phyloP scores from a whole-genome alignment of 2,797 vertebrate species.

The Rhincodon typus region DNA sequence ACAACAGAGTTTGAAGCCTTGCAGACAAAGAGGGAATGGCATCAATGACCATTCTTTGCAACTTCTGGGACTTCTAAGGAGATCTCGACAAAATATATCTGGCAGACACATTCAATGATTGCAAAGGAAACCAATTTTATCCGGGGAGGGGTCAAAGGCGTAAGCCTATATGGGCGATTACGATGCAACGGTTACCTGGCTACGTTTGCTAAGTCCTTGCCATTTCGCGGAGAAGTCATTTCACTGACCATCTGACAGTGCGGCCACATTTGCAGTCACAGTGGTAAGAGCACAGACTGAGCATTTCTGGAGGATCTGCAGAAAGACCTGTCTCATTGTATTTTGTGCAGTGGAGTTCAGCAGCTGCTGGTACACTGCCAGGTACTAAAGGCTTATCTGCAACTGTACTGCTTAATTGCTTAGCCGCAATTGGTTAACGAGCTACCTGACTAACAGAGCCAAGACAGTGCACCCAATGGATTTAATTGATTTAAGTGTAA shows the following conservation, averaged over 20 bases:
- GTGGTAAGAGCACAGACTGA: background rate
- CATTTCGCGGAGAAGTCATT: background rate
- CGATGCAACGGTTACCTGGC: background rate
- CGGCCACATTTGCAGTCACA: background rate
- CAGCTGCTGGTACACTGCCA: background rate
- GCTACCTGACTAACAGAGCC: constrained; percentile 19
- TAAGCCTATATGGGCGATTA: background rate
- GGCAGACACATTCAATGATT: background rate
- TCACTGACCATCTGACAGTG: background rate
- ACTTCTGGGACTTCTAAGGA: background rate
- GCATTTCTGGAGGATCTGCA: background rate
- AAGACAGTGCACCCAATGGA: constrained; percentile 20
- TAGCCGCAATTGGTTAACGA: background rate
- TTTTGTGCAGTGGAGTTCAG: background rate
- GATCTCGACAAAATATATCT: too few relatives aligned
- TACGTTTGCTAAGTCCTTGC: background rate
- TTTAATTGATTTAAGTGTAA: constrained; percentile 30
- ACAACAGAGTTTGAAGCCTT: background rate
- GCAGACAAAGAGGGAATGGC: background rate
- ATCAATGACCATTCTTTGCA: background rate
- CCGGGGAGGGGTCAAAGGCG: background rate
- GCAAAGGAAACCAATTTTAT: background rate
- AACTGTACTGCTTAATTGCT: constrained; percentile 9
- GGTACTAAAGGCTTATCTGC: background rate
- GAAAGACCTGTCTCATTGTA: background rate